phyloP scores from a whole-genome alignment of 2,797 vertebrate genomes.

The Pterois miles region DNA sequence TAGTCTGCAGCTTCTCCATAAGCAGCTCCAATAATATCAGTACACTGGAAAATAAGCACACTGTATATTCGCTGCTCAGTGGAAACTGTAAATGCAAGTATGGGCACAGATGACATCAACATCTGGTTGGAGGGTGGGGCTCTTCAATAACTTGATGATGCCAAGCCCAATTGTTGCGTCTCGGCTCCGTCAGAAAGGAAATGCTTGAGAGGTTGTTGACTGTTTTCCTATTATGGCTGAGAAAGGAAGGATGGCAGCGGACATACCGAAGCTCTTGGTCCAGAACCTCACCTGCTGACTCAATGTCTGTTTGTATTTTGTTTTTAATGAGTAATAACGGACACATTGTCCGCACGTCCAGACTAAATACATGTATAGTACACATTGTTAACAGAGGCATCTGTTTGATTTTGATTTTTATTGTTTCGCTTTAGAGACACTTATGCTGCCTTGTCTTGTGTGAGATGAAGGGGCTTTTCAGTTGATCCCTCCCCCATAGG shows the following conservation, averaged over 20 bases:
- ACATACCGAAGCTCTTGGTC: slow-evolving; percentile 38
- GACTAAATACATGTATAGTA: slow-evolving; percentile 17
- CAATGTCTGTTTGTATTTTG: slow-evolving; percentile 40
- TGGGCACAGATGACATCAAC: slow-evolving; percentile 57
- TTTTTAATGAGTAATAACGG: slow-evolving; percentile 38
- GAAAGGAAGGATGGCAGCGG: slow-evolving; percentile 49
- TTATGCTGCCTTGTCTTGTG: neutral
- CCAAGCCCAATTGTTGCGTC: slow-evolving; percentile 30
- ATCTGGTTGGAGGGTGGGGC: slow-evolving; percentile 61
- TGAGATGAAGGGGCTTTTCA: neutral
- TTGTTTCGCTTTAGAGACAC: neutral
- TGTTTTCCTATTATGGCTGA: slow-evolving; percentile 85
- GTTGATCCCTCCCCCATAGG: slow-evolving; percentile 18
- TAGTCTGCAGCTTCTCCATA: slow-evolving; percentile 33
- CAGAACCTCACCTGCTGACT: slow-evolving; percentile 51
- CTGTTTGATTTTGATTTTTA: slow-evolving; percentile 31
- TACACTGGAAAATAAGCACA: slow-evolving; percentile 59
- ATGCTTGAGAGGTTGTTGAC: slow-evolving; percentile 57
- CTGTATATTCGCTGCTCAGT: slow-evolving; percentile 47
- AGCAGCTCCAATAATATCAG: slow-evolving; percentile 38
- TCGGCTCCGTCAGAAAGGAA: slow-evolving; percentile 52
- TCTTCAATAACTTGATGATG: slow-evolving; percentile 38
- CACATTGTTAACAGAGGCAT: slow-evolving; percentile 31
- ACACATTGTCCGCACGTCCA: slow-evolving; percentile 48
- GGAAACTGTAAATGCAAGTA: slow-evolving; percentile 60